Percentiles rank a stretch among this genome's conserved stretches.
phyloP scores from a whole-genome alignment of 1,140 invertebrate genomes.

The Drosophila carrolli region DNA sequence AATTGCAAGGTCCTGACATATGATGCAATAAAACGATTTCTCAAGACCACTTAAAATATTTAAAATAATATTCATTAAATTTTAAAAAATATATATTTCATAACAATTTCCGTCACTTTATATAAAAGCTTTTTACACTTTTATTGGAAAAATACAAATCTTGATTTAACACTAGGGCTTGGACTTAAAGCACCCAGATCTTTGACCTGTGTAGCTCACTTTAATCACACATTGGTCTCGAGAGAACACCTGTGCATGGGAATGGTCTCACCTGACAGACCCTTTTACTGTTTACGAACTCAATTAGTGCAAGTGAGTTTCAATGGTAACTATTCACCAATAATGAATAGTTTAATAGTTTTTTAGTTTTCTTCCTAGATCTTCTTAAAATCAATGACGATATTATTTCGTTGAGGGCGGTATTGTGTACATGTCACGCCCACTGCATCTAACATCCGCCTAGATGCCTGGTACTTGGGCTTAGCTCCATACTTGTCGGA shows the following conservation, averaged over 20 bases:
- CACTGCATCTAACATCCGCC: conserved; percentile 92
- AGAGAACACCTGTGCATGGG: neutral
- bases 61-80: too few species aligned
- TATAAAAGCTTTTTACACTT: too few species aligned
- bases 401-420: conserved; percentile 45
- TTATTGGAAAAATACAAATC: too few species aligned
- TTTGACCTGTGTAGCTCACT: neutral
- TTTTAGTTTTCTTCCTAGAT: conserved; percentile 9
- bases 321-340: neutral
- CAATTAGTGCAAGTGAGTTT: conserved; percentile 1
- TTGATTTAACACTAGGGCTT: neutral
- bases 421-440: conserved; percentile 87
- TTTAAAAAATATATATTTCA: too few species aligned
- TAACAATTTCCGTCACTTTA: too few species aligned
- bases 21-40: neutral
- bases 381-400: conserved; percentile 58
- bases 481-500: conserved; percentile 92
- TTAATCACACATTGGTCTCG: neutral
- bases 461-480: conserved; percentile 89
- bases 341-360: too few species aligned
- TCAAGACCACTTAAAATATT: too few species aligned
- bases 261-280: neutral
- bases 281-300: neutral
- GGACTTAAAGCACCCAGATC: neutral
- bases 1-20: neutral